phyloP scores from a whole-genome alignment of 1,140 invertebrate species.

The Homarus americanus region DNA sequence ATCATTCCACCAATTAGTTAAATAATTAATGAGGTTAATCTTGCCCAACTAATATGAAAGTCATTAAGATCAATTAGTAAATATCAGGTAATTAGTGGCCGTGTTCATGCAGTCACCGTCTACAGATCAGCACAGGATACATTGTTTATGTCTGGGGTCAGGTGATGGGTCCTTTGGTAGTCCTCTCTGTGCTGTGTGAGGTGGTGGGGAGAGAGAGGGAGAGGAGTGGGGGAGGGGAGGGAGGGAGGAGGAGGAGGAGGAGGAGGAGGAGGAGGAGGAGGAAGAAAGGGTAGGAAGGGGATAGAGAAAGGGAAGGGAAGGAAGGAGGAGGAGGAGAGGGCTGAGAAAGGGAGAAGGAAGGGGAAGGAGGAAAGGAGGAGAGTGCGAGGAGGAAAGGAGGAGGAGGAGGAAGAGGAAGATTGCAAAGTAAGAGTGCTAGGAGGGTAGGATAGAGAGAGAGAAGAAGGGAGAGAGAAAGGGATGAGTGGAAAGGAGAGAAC shows the following conservation, averaged over 20 bases:
- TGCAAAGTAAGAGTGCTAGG: background rate
- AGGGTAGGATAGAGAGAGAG: background rate
- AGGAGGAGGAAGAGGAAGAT: background rate
- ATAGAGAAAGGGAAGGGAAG: background rate
- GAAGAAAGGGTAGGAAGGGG: background rate
- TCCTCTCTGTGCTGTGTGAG: no score
- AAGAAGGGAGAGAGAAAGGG: background rate
- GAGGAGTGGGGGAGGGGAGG: no score
- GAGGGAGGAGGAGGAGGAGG: background rate
- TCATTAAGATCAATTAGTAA: no score
- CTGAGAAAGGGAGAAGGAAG: background rate
- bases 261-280: background rate
- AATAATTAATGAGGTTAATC: no score
- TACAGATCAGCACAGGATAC: no score
- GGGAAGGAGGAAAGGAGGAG: background rate
- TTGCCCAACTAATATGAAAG: no score
- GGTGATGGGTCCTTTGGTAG: no score
- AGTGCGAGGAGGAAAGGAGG: background rate
- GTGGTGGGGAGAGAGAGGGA: background rate
- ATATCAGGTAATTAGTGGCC: no score
- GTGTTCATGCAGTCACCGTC: no score
- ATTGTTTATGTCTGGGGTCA: no score
- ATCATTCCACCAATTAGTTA: no score
- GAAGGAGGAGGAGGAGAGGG: background rate
- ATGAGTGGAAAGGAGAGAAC: no score